phyloP scores from a whole-genome alignment of 2,888 invertebrate species.

The Brachyopa scutellaris region DNA sequence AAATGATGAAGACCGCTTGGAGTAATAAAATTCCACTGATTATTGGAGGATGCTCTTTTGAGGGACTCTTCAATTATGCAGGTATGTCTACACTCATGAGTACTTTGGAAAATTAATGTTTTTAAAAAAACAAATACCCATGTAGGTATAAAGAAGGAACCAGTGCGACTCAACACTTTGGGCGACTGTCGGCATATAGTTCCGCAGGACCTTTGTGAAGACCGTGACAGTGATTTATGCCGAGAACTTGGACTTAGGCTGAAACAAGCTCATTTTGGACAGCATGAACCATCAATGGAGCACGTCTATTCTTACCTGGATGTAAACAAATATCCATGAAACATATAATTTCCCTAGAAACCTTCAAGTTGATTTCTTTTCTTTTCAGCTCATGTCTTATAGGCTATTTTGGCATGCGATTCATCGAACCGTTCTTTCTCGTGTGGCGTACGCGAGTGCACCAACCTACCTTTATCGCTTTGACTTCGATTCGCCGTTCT shows the following conservation, averaged over 20 bases:
- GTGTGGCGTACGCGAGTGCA: conserved; percentile 76
- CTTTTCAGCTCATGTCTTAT: conserved; percentile 77
- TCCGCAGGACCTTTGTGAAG: conserved; percentile 76
- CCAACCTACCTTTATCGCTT: conserved; percentile 80
- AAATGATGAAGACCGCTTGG: conserved; percentile 80
- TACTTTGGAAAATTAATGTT: background rate
- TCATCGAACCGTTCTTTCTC: conserved; percentile 77
- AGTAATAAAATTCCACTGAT: conserved; percentile 80
- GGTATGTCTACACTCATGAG: conserved; percentile 71
- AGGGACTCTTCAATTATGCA: conserved; percentile 78
- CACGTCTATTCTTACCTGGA: conserved; percentile 79
- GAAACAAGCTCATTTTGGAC: conserved; percentile 76
- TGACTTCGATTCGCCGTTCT: conserved; percentile 79
- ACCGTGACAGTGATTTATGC: conserved; percentile 73
- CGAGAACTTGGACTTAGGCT: conserved; percentile 75
- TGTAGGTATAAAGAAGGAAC: conserved; percentile 74
- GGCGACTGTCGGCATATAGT: conserved; percentile 75
- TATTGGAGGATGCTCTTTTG: conserved; percentile 79
- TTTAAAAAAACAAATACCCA: too few species aligned
- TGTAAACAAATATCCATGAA: conserved; percentile 67
- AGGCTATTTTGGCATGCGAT: conserved; percentile 76
- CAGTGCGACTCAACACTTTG: conserved; percentile 73
- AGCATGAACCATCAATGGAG: conserved; percentile 76
- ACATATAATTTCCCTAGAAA: background rate
- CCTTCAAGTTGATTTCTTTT: background rate